These are phyloP conservation scores for Hypotaenidia okinawae DNA, from an alignment of 2,797 vertebrate species.

Conservation along the genomic window DNA sequence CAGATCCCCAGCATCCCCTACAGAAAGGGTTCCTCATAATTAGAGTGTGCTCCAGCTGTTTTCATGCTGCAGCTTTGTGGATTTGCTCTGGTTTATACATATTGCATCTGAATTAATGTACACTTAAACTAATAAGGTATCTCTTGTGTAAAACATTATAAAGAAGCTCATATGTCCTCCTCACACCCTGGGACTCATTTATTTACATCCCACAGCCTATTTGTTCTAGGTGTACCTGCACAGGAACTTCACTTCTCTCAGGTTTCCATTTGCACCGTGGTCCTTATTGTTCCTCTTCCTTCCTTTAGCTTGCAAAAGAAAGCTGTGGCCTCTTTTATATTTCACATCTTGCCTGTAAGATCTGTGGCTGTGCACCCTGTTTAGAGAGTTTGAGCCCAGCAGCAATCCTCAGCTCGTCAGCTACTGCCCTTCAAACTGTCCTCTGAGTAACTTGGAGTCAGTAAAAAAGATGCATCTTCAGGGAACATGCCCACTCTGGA, in stretches of 20 bases:
- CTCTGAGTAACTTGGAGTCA: background rate
- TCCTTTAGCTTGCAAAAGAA: background rate
- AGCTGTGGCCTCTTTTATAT: background rate
- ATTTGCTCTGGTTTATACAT: slow-evolving; percentile 4
- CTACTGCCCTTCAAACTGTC: background rate
- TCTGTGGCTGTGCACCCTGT: background rate
- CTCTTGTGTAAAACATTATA: background rate
- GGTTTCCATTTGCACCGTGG: accelerated
- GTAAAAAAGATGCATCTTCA: background rate
- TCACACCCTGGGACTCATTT: background rate
- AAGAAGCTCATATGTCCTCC: background rate
- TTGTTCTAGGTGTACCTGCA: background rate
- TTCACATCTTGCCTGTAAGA: background rate
- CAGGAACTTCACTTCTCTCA: background rate
- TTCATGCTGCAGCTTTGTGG: background rate
- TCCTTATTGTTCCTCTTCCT: background rate
- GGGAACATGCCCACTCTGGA: background rate
- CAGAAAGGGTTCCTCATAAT: background rate
- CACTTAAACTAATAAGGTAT: background rate
- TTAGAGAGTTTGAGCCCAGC: background rate
- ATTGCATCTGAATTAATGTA: background rate
- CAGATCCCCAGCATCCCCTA: background rate
- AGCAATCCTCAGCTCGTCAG: background rate
- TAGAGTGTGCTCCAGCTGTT: background rate
- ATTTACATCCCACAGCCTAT: background rate